These are phyloP conservation scores for Felis catus DNA, from an alignment of 2,113 vertebrate species.

Conservation along the genomic window DNA sequence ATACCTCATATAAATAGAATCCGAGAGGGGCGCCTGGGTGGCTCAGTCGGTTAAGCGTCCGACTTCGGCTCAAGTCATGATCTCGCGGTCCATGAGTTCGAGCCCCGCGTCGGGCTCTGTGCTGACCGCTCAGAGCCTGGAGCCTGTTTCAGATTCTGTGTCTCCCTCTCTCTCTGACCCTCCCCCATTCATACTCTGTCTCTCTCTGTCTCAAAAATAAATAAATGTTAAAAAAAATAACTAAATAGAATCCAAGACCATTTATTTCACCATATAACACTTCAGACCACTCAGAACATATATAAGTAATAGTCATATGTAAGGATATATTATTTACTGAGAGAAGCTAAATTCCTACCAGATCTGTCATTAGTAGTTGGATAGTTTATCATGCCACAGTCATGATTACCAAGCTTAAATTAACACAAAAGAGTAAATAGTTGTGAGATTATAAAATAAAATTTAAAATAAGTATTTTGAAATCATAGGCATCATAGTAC, in stretches of 20 bases:
- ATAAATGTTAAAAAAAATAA: too few species aligned
- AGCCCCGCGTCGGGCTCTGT: too few species aligned
- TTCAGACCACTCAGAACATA: not conserved
- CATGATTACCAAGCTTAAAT: not conserved
- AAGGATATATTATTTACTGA: not conserved
- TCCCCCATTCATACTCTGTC: too few species aligned
- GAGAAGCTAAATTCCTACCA: not conserved
- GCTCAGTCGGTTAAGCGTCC: too few species aligned
- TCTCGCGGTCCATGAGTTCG: too few species aligned
- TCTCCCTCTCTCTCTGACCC: too few species aligned
- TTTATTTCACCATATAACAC: not conserved
- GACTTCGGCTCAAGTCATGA: too few species aligned
- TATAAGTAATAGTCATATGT: not conserved
- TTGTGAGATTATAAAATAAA: not conserved
- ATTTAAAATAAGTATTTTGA: not conserved
- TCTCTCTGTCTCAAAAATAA: too few species aligned
- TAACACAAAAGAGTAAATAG: not conserved
- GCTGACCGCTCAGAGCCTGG: too few species aligned
- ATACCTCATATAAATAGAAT: not conserved
- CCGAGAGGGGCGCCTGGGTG: not conserved
- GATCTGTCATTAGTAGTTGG: not conserved
- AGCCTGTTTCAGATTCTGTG: too few species aligned
- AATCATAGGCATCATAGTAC: not conserved
- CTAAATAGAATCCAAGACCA: not conserved
- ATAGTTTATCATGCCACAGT: not conserved